phyloP scores from a whole-genome alignment of 30 jellyfish, hydroid and myxozoan genomes.

The Mastigias papua region DNA sequence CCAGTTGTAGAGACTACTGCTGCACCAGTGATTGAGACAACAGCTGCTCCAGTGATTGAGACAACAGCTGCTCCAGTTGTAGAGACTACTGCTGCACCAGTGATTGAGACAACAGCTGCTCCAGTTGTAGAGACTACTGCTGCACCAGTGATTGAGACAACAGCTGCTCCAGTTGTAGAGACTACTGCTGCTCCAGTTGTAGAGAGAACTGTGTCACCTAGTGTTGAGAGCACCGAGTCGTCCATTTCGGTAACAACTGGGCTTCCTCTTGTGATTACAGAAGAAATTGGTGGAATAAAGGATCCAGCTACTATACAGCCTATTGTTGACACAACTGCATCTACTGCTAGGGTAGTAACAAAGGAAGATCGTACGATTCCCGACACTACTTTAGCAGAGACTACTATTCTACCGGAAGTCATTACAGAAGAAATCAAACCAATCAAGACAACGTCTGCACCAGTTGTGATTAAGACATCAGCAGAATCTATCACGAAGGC shows the following conservation, averaged over 20 bases:
- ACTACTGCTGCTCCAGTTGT: too few relatives aligned
- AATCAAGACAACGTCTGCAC: conserved; percentile 38
- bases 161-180: too few relatives aligned
- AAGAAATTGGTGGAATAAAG: conserved; percentile 12
- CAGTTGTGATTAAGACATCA: conserved; percentile 43
- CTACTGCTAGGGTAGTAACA: too few relatives aligned
- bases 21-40: too few relatives aligned
- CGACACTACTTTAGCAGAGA: conserved; percentile 36
- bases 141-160: too few relatives aligned
- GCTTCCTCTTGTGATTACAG: too few relatives aligned
- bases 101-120: too few relatives aligned
- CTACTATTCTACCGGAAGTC: conserved; percentile 55
- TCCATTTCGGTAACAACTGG: conserved; percentile 63
- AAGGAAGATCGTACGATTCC: conserved; percentile 40
- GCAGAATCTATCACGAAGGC: conserved; percentile 47
- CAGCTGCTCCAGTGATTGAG: too few relatives aligned
- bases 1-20: too few relatives aligned
- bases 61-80: too few relatives aligned
- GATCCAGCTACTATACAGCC: conserved; percentile 43
- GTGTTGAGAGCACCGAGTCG: conserved; percentile 62
- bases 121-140: too few relatives aligned
- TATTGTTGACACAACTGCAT: conserved; percentile 55
- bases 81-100: too few relatives aligned
- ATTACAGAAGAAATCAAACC: conserved; percentile 45
- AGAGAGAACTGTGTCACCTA: conserved; percentile 65